Base-by-base conservation (phyloP, 2,888 invertebrate species). In the Hirtodrosophila duncani region DNA sequence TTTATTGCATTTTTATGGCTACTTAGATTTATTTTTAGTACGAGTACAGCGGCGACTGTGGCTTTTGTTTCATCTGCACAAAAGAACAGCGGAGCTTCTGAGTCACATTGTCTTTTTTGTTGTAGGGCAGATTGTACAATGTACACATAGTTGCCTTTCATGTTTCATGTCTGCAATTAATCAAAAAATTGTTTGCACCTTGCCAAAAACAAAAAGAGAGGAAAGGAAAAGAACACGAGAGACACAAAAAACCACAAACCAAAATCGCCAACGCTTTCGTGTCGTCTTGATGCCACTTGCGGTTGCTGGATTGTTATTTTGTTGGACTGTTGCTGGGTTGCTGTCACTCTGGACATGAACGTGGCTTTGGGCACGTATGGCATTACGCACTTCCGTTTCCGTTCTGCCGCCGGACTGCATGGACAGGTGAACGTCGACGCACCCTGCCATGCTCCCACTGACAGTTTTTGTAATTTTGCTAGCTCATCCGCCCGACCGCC, bases 351-450 rank as follows among this genome's bases (percentile, higher is more conserved):
- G n/a, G n/a, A n/a, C n/a, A n/a, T n/a, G n/a, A n/a, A n/a, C n/a
- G n/a, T 10, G 26, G 30, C 39, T 33, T 30, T 26, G 45, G 58
- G 49, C 72, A 68, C 71, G 61, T 71, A 68, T 77, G 72, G 72
- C 48, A 66, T 66, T 77, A 72, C 72, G 69, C 66, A 67, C 69
- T 68, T 72, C 72, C 72, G 72, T 63, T 72, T 72, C 72, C 72
- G 72, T 20, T 58, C 11, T 20, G 44, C 26, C 56, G 29, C 9
- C 9, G 7, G 31, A 6, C 14, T 24, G 16, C 2, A 7, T 20
- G 39, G 8, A n/a, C 36, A 5, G 11, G 3, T 36, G 29, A 27
- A 27, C 30, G 33, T 56, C 37, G 18, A n/a, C n/a, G 23, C 43
- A 30, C 41, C 11, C 6, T 3, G 7, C 27, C 8, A n/a, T 6